phyloP scores from a whole-genome alignment of 2,888 invertebrate species.

The Monoplex corrugatus region DNA sequence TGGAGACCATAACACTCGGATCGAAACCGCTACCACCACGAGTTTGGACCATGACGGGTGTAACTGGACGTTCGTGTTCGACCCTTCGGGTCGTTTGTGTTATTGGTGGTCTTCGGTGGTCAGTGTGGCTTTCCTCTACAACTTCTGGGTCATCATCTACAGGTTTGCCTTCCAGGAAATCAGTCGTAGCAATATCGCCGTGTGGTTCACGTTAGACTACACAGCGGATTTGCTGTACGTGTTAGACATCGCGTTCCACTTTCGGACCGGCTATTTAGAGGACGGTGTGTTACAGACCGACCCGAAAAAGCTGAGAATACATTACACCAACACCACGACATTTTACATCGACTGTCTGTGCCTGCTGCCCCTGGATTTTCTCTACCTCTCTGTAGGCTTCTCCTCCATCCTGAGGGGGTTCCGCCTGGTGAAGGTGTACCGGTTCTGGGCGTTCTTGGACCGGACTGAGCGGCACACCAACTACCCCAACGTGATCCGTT shows the following conservation, averaged over 20 bases:
- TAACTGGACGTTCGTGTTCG: slow-evolving; percentile 93
- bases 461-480: slow-evolving; percentile 98
- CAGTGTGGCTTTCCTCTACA: slow-evolving; percentile 81
- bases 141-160: slow-evolving; percentile 89
- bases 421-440: slow-evolving; percentile 97
- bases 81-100: slow-evolving; percentile 94
- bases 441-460: slow-evolving; percentile 99
- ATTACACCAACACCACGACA: slow-evolving; percentile 98
- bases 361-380: slow-evolving; percentile 97
- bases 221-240: slow-evolving; percentile 97
- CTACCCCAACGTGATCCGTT: slow-evolving; percentile 94
- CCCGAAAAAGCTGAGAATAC: slow-evolving; percentile 93
- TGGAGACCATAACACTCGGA: slow-evolving; percentile 43
- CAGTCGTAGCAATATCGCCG: slow-evolving; percentile 90
- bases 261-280: slow-evolving; percentile 97
- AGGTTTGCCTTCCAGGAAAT: slow-evolving; percentile 99
- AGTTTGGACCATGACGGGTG: slow-evolving; percentile 86
- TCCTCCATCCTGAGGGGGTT: slow-evolving; percentile 97
- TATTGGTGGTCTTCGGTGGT: slow-evolving; percentile 82
- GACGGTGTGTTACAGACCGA: slow-evolving; percentile 99
- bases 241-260: slow-evolving; percentile 97
- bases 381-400: slow-evolving; percentile 96
- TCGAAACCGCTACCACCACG: slow-evolving; percentile 78
- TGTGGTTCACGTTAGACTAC: slow-evolving; percentile 99
- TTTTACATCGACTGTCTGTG: slow-evolving; percentile 99